Evolutionary conservation across 1,140 invertebrate genomes (phyloP).

Genomic region (Coboldia fuscipes): DNA sequence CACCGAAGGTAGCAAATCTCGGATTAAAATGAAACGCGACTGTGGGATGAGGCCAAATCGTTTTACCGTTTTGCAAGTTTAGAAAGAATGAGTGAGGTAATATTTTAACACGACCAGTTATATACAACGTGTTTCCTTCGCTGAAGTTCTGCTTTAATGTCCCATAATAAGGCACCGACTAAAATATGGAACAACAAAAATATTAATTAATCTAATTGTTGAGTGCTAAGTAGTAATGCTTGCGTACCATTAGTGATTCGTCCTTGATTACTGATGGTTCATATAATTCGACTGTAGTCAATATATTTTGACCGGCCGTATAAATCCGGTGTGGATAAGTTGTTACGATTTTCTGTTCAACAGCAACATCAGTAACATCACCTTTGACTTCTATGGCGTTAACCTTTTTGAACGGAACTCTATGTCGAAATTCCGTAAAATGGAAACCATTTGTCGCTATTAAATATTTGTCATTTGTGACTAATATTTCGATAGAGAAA

Average conservation of each 20-base stretch:
- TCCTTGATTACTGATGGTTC: no score
- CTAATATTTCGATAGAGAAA: slow-evolving; percentile 24
- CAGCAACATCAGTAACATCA: slow-evolving; percentile 25
- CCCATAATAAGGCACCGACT: slow-evolving; percentile 13
- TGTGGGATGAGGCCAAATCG: slow-evolving; percentile 35
- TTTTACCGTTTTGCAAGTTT: slow-evolving; percentile 37
- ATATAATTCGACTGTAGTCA: no score
- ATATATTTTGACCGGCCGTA: no score
- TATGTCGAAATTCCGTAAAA: slow-evolving; percentile 42
- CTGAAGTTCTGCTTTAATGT: slow-evolving; percentile 8
- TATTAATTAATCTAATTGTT: no score
- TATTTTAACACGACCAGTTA: slow-evolving; percentile 34
- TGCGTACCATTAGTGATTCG: no score
- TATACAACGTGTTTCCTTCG: slow-evolving; percentile 26
- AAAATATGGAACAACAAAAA: no score
- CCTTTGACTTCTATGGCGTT: slow-evolving; percentile 33
- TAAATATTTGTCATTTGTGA: slow-evolving; percentile 23
- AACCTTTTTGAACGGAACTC: slow-evolving; percentile 30
- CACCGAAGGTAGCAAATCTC: slow-evolving; percentile 25
- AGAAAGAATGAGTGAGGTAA: slow-evolving; percentile 42
- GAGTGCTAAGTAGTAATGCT: no score
- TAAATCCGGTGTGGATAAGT: no score
- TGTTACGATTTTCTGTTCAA: slow-evolving; percentile 18
- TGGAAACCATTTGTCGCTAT: slow-evolving; percentile 48
- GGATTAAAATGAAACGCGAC: slow-evolving; percentile 42